These are phyloP conservation scores for Syngnathoides biaculeatus DNA, from an alignment of 2,113 vertebrate species.

Conservation along the genomic window DNA sequence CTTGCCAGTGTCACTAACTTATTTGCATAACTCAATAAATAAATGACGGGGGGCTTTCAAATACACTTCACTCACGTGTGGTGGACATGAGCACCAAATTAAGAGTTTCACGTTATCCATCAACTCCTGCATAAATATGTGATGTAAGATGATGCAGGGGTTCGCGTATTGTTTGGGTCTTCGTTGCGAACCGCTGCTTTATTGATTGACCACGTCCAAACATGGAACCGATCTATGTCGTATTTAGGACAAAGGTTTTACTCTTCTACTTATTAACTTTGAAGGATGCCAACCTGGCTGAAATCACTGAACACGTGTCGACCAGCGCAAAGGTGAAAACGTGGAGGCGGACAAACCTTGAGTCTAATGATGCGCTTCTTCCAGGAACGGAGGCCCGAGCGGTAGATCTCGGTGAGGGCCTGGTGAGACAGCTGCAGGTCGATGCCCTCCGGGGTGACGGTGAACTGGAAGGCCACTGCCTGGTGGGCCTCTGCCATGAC, in stretches of 20 bases:
- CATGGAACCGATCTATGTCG: not conserved
- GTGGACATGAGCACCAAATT: not conserved
- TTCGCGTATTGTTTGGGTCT: no score
- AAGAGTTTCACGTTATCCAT: not conserved
- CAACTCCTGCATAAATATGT: not conserved
- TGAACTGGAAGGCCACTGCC: constrained; percentile 84
- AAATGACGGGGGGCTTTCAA: not conserved
- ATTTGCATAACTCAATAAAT: not conserved
- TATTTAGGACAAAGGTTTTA: not conserved
- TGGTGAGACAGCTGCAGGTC: constrained; percentile 77
- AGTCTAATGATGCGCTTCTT: constrained; percentile 79
- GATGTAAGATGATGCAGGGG: not conserved
- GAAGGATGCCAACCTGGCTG: not conserved
- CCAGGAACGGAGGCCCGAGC: constrained; percentile 85
- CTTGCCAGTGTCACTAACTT: not conserved
- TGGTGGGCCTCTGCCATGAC: constrained; percentile 88
- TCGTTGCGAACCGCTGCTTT: not conserved
- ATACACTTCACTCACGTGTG: not conserved
- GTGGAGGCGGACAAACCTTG: constrained; percentile 65
- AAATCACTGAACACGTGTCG: not conserved
- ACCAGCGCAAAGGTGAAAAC: not conserved
- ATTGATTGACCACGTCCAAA: not conserved
- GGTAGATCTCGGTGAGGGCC: constrained; percentile 81
- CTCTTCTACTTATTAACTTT: not conserved
- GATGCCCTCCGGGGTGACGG: constrained; percentile 75